A percentile compares a stretch with the other conserved stretches of the same genome.
Evolutionary conservation across 2,888 invertebrate species (phyloP).

Genomic region (Pyrochroa serraticornis): DNA sequence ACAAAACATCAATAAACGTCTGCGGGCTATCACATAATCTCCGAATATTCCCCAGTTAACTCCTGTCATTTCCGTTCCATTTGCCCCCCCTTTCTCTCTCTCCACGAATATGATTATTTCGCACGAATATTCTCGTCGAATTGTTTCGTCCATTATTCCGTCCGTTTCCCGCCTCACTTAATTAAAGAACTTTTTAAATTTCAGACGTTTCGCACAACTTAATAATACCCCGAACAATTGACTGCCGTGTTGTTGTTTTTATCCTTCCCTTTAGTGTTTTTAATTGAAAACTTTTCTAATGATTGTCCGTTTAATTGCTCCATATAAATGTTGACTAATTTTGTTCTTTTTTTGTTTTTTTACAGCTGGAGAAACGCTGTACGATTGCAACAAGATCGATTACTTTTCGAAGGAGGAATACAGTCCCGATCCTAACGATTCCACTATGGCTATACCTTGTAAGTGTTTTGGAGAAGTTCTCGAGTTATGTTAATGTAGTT

Average conservation of each 20-base stretch:
- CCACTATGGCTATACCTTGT: constrained; percentile 93
- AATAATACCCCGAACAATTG: constrained; percentile 23
- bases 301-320: constrained; percentile 25
- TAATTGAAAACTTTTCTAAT: constrained; percentile 31
- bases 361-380: constrained; percentile 73
- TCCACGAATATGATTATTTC: neutral
- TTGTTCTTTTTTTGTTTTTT: constrained; percentile 35
- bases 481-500: neutral
- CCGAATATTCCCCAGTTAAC: too few species aligned
- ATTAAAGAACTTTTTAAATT: constrained; percentile 29
- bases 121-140: neutral
- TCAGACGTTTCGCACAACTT: constrained; percentile 18
- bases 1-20: too few species aligned
- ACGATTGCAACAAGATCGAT: constrained; percentile 82
- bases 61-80: neutral
- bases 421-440: constrained; percentile 86
- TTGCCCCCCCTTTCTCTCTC: neutral
- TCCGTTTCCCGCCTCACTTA: constrained; percentile 6
- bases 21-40: too few species aligned
- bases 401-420: constrained; percentile 88
- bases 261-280: constrained; percentile 7
- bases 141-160: constrained; percentile 6
- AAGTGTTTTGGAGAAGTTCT: constrained; percentile 60
- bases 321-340: constrained; percentile 5
- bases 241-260: constrained; percentile 9